phyloP scores from a whole-genome alignment of 1,140 invertebrate genomes.

The Euura saliciscinereae region DNA sequence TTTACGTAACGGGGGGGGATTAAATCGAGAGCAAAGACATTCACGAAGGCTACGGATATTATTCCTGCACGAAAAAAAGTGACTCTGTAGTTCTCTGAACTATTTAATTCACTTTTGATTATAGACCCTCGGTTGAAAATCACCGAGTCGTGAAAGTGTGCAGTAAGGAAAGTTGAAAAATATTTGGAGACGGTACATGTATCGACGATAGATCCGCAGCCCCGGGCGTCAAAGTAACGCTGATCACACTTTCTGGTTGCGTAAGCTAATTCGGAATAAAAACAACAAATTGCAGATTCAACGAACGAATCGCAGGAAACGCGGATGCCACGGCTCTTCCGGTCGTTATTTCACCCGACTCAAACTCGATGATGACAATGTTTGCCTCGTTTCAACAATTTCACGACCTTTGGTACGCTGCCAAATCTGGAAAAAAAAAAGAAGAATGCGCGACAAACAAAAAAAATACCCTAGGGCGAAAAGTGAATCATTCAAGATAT shows the following conservation, averaged over 20 bases:
- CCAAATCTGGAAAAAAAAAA: too few species aligned
- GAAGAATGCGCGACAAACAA: too few species aligned
- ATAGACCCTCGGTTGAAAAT: background rate
- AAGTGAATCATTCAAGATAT: too few species aligned
- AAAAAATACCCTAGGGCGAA: too few species aligned
- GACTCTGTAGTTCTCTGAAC: too few species aligned
- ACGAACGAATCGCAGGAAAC: constrained; percentile 7
- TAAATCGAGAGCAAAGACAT: background rate
- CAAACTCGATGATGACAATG: constrained; percentile 27
- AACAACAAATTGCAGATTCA: background rate
- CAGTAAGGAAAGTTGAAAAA: background rate
- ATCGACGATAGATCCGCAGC: background rate
- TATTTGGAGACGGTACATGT: background rate
- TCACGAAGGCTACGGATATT: too few species aligned
- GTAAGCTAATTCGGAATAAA: background rate
- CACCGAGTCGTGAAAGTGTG: background rate
- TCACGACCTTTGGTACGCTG: too few species aligned
- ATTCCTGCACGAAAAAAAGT: too few species aligned
- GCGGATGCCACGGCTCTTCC: constrained; percentile 27
- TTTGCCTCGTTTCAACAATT: constrained; percentile 11
- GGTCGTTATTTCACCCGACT: constrained; percentile 16
- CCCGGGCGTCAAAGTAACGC: background rate
- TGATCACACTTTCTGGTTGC: background rate
- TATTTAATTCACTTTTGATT: background rate
- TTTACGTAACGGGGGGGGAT: background rate